These are phyloP conservation scores for Dryobota labecula DNA, from an alignment of 2,888 invertebrate genomes.

Conservation along the genomic window DNA sequence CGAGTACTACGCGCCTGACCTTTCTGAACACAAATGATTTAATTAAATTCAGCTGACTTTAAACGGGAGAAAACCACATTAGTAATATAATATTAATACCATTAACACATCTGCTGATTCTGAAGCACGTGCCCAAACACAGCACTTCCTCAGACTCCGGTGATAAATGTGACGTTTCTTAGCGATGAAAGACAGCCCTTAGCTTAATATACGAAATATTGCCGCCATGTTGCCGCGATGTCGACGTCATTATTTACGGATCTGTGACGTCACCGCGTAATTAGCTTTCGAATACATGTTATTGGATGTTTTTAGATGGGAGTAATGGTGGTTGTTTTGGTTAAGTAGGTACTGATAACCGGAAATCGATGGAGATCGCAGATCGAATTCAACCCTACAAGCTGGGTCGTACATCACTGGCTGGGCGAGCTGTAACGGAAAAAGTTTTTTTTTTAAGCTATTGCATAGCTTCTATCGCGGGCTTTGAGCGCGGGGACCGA, in stretches of 20 bases:
- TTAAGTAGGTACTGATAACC: conserved; percentile 2
- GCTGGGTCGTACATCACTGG: not conserved
- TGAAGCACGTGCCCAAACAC: conserved; percentile 13
- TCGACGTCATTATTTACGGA: conserved; percentile 75
- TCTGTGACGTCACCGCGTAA: conserved; percentile 72
- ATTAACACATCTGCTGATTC: conserved; percentile 38
- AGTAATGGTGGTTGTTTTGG: conserved; percentile 14
- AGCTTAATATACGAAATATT: conserved; percentile 69
- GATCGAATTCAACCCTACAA: not conserved
- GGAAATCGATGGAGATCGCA: not conserved
- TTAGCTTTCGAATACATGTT: conserved; percentile 75
- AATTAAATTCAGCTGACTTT: not conserved
- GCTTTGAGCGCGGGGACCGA: too few species aligned
- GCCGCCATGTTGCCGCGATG: conserved; percentile 71
- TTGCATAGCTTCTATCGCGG: too few species aligned
- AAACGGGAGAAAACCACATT: not conserved
- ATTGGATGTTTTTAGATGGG: conserved; percentile 62
- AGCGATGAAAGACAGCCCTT: conserved; percentile 62
- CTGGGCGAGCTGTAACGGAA: not conserved
- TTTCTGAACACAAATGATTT: not conserved
- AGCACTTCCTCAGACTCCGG: conserved; percentile 10
- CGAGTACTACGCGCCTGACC: too few species aligned
- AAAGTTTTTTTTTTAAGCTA: not conserved
- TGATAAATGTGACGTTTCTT: conserved; percentile 55
- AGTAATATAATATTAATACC: conserved; percentile 20